Percentiles rank a stretch among this genome's conserved stretches.
phyloP scores from a whole-genome alignment of 2,113 vertebrate genomes.

The Tinamus guttatus region DNA sequence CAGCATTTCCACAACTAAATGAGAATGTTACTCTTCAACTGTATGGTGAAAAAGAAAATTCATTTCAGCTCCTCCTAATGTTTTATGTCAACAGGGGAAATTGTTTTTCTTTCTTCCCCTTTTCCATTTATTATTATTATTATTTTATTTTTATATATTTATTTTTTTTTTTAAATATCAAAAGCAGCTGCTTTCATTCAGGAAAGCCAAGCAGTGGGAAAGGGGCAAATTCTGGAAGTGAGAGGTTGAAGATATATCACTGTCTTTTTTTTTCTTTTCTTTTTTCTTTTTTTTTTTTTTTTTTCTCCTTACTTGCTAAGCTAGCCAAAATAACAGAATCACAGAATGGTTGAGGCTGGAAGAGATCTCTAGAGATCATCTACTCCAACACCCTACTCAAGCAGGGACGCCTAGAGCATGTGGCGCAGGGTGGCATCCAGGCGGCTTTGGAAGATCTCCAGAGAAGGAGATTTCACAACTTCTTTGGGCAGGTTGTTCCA shows the following conservation, averaged over 20 bases:
- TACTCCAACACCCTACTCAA: no score
- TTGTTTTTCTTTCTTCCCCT: neutral
- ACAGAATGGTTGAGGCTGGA: no score
- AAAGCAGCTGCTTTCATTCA: neutral
- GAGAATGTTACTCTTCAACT: neutral
- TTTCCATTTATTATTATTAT: no score
- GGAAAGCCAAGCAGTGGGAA: neutral
- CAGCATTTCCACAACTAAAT: neutral
- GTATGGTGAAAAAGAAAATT: neutral
- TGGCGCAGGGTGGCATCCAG: no score
- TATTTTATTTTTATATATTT: no score
- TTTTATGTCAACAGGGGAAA: neutral
- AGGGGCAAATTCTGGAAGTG: neutral
- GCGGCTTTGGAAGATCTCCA: no score
- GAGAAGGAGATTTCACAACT: no score
- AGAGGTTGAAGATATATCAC: accelerated
- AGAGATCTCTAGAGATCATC: no score
- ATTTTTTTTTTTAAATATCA: neutral
- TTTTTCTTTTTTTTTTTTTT: no score
- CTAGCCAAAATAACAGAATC: neutral
- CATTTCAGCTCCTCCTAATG: neutral
- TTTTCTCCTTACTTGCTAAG: neutral
- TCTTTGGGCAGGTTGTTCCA: no score
- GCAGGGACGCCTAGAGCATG: no score
- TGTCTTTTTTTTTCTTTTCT: neutral